Evolutionary conservation across 1,140 invertebrate species (phyloP).

Genomic region (Scaptomyza montana): DNA sequence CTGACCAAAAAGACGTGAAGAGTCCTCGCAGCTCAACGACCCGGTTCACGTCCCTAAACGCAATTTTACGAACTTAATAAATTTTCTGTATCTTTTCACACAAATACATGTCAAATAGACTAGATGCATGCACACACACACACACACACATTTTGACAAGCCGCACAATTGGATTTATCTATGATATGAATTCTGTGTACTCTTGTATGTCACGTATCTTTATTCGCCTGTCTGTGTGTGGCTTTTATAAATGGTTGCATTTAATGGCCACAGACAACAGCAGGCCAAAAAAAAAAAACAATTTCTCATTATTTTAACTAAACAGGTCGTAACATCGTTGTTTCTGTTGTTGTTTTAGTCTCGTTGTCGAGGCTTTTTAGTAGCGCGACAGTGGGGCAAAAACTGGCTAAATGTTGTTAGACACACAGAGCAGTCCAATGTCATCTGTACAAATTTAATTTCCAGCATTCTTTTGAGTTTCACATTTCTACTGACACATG

Average conservation of each 20-base stretch:
- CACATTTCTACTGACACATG: too few species aligned
- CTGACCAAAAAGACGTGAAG: conserved; percentile 24
- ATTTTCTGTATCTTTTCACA: conserved; percentile 76
- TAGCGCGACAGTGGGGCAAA: conserved; percentile 54
- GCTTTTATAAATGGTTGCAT: conserved; percentile 59
- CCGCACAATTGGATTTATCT: conserved; percentile 77
- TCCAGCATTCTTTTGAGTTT: too few species aligned
- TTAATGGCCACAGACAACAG: conserved; percentile 66
- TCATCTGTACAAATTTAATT: not conserved
- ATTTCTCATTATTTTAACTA: conserved; percentile 79
- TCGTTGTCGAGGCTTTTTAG: conserved; percentile 11
- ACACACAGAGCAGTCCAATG: conserved; percentile 6
- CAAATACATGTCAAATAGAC: conserved; percentile 15
- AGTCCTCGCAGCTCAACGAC: conserved; percentile 23
- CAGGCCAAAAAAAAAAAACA: conserved; percentile 35
- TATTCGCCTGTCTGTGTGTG: conserved; percentile 14
- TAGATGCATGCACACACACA: too few species aligned
- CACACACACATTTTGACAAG: conserved; percentile 65
- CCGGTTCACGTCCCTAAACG: conserved; percentile 28
- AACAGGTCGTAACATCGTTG: conserved; percentile 55
- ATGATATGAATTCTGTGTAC: conserved; percentile 45
- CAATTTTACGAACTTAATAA: conserved; percentile 80
- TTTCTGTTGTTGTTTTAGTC: conserved; percentile 9
- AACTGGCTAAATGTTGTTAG: conserved; percentile 21
- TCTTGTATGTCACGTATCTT: too few species aligned